Evolutionary conservation across 2,888 invertebrate genomes (phyloP).

Genomic region (Chironomus tentans): DNA sequence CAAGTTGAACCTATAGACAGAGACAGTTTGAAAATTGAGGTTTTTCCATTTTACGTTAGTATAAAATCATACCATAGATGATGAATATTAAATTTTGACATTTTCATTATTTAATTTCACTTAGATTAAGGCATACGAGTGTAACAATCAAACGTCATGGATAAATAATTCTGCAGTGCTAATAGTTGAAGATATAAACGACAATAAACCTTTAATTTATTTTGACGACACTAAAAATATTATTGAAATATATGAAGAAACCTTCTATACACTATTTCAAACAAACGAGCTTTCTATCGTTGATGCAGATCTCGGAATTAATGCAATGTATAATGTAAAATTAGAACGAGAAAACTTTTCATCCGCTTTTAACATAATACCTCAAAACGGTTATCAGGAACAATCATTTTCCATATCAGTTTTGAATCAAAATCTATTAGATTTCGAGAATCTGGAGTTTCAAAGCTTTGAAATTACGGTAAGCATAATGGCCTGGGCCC

Average conservation of each 20-base stretch:
- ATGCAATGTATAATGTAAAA: conserved; percentile 48
- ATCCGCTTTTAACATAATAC: conserved; percentile 51
- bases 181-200: conserved; percentile 52
- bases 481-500: no score
- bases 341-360: conserved; percentile 38
- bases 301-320: conserved; percentile 48
- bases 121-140: conserved; percentile 45
- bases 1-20: conserved; percentile 40
- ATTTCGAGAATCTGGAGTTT: conserved; percentile 50
- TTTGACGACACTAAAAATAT: conserved; percentile 35
- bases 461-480: conserved; percentile 40
- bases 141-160: conserved; percentile 34
- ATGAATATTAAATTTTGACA: no score
- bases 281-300: conserved; percentile 45
- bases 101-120: no score
- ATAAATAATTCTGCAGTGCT: conserved; percentile 41
- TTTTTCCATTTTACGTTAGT: conserved; percentile 39
- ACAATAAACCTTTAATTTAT: conserved; percentile 50
- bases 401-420: conserved; percentile 51
- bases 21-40: conserved; percentile 43
- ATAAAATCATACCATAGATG: background rate
- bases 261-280: conserved; percentile 44
- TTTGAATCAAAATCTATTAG: conserved; percentile 45
- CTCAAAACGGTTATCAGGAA: conserved; percentile 50
- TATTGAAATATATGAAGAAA: conserved; percentile 47